Evolutionary conservation across 1,140 invertebrate species (phyloP).

Genomic region (Bombus huntii): DNA sequence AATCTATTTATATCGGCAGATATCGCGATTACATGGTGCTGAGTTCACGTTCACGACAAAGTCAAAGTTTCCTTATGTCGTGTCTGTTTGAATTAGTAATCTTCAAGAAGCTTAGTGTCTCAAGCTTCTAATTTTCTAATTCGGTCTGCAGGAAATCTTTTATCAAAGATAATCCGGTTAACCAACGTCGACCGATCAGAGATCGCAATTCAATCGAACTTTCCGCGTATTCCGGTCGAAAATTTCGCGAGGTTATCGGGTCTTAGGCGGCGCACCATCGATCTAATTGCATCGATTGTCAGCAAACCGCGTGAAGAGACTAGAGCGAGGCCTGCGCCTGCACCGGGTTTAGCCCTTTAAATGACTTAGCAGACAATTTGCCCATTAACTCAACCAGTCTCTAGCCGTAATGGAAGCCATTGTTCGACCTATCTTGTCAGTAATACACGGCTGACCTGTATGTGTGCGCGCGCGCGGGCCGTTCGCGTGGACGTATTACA

Average conservation of each 20-base stretch:
- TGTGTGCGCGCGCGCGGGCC: conserved; percentile 43
- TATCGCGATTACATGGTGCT: too few relatives aligned
- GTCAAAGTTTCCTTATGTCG: not conserved
- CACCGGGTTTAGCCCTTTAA: conserved; percentile 75
- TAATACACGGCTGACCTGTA: conserved; percentile 70
- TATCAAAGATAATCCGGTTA: not conserved
- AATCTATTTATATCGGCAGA: too few relatives aligned
- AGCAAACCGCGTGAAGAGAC: conserved; percentile 66
- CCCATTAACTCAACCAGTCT: conserved; percentile 78
- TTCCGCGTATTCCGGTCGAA: conserved; percentile 18
- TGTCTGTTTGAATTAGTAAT: not conserved
- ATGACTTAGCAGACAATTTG: conserved; percentile 79
- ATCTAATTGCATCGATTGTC: conserved; percentile 70
- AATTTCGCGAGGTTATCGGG: conserved; percentile 45
- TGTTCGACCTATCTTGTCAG: conserved; percentile 80
- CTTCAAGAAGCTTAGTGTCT: not conserved
- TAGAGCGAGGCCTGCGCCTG: conserved; percentile 52
- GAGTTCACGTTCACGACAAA: not conserved
- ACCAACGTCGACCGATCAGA: not conserved
- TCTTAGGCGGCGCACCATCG: conserved; percentile 40
- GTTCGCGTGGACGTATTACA: conserved; percentile 58
- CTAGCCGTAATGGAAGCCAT: conserved; percentile 79
- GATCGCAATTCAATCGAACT: conserved; percentile 25
- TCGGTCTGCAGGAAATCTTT: not conserved
- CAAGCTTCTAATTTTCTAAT: not conserved